These are phyloP conservation scores for Kobus ellipsiprymnus DNA, from an alignment of 2,113 vertebrate genomes.

Conservation along the genomic window DNA sequence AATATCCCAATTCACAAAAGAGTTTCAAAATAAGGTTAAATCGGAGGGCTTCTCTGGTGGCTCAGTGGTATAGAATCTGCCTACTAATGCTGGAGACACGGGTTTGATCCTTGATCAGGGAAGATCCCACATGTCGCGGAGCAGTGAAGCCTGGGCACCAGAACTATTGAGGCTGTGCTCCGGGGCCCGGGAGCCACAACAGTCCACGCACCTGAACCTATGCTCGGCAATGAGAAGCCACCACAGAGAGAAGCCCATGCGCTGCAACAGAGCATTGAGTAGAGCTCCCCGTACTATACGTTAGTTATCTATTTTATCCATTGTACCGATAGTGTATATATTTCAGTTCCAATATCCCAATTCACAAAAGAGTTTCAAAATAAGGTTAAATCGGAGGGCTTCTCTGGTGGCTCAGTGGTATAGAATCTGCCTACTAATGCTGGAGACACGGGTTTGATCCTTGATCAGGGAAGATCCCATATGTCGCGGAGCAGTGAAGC, in stretches of 20 bases:
- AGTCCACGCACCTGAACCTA: neutral
- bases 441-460: neutral
- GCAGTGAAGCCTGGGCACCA: neutral
- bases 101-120: neutral
- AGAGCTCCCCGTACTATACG: neutral
- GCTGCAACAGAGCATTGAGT: neutral
- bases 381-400: neutral
- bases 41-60: neutral
- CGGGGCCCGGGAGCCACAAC: neutral
- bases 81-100: neutral
- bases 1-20: neutral
- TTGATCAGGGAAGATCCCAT: neutral
- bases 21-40: neutral
- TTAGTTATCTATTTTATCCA: neutral
- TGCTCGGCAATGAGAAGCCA: neutral
- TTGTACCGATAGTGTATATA: neutral
- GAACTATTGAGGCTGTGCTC: neutral
- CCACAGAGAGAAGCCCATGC: too few species aligned
- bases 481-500: neutral
- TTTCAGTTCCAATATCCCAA: neutral
- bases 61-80: neutral
- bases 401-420: neutral
- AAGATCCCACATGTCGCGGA: neutral
- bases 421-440: neutral
- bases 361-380: neutral